Evolutionary conservation across 37 sponge, comb jelly and placozoan genomes (phyloP), one percentile per base, ranked within the genome.

Genomic region (Ephydatia muelleri): DNA sequence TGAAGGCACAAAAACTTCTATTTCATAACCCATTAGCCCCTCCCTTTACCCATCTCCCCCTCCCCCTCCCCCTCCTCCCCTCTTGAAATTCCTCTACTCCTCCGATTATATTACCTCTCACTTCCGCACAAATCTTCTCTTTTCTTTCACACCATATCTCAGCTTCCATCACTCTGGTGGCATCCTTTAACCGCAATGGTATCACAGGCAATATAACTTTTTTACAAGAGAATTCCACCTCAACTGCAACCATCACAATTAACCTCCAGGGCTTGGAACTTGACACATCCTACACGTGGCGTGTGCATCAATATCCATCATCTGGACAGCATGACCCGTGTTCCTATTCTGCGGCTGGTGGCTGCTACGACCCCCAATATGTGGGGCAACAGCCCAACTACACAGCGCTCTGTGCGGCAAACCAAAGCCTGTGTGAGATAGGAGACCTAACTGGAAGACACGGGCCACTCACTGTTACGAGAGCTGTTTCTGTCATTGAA

Each of bases 391-490:
- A 19, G 0, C 14, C 40, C 38, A 78, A 77, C 64, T 89, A 89
- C 69, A 38, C 70, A 0, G 12, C 14, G 19, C 64, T 33, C 43
- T 89, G 89, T 66, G 12, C 49, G 21, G 33, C 65, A 4, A 80
- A 86, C 49, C 72, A 28, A 5, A 3, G 34, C 0, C 25, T 31
- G 36, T 94, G 94, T 85, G 83, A 91, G 43, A 30, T 94, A 1
- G 94, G 94, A 27, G 89, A 94, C 49, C 74, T 94, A 33, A 91
- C 84, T 88, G 92, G 86, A 31, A 79, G 75, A 23, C 73, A 64
- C 57, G 94, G 94, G 0, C 67, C 38, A 0, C 78, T 94, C 13
- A 68, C 31, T 26, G 35, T 0, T 38, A 22, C 28, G 23, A 23
- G 9, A 16, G 26, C 5, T 5, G 32, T 28, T 9, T 4, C 19